Conservation (phyloP, 2,797 vertebrate species). For the Morelia viridis region DNA sequence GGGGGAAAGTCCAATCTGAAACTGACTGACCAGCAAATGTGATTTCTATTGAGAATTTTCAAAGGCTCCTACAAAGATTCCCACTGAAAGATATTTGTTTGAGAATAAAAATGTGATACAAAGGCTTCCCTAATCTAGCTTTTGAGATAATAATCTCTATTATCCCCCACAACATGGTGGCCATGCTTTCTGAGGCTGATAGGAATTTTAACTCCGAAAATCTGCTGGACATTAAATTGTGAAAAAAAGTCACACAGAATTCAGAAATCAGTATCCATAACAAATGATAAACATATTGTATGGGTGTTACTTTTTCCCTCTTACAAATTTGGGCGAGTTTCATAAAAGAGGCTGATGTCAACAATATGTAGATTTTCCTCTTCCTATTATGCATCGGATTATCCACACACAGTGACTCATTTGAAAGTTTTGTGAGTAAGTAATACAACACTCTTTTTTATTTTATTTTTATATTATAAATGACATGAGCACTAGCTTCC, state of each 20-base stretch:
- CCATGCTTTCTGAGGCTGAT: neutral
- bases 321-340: neutral
- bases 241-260: neutral
- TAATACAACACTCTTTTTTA: neutral
- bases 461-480: no score
- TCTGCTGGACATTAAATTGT: neutral
- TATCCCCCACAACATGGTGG: neutral
- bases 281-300: neutral
- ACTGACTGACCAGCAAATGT: neutral
- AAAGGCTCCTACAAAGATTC: neutral
- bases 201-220: neutral
- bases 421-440: neutral
- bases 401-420: neutral
- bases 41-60: neutral
- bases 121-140: neutral
- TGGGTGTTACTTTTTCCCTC: neutral
- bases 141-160: neutral
- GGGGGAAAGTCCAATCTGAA: neutral
- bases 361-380: neutral
- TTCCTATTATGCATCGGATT: neutral
- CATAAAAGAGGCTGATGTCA: neutral
- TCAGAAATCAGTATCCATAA: conserved; percentile 11
- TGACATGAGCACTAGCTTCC: no score
- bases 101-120: neutral
- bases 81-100: neutral